Percentiles rank a stretch among this genome's conserved stretches.
Evolutionary conservation across 2,888 invertebrate genomes (phyloP).

Genomic region (Sinopyrophorus schimmeli): DNA sequence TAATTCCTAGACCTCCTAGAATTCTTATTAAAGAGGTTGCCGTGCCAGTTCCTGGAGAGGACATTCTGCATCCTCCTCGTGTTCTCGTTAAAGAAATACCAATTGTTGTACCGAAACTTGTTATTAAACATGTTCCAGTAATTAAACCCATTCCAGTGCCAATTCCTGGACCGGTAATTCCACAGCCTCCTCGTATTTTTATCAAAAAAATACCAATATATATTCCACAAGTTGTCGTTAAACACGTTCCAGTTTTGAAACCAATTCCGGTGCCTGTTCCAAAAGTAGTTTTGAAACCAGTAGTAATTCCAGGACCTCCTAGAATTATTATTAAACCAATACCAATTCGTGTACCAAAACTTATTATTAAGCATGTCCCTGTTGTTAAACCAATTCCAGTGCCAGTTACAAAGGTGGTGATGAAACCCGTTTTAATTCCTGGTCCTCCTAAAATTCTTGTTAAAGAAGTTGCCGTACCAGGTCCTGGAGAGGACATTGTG

Average conservation of each 20-base stretch:
- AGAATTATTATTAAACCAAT: slow-evolving; percentile 12
- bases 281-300: slow-evolving; percentile 7
- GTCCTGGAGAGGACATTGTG: too few relatives aligned
- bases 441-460: slow-evolving; percentile 3
- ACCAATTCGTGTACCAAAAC: slow-evolving; percentile 4
- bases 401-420: not conserved
- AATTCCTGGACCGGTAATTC: slow-evolving; percentile 11
- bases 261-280: too few relatives aligned
- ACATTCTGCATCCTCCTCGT: not conserved
- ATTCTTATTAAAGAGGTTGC: slow-evolving; percentile 1
- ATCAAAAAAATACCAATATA: slow-evolving; percentile 3
- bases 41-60: not conserved
- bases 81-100: slow-evolving; percentile 7
- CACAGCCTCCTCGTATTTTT: slow-evolving; percentile 2
- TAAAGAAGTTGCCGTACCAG: slow-evolving; percentile 3
- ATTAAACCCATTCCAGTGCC: slow-evolving; percentile 15
- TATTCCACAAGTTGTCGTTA: slow-evolving; percentile 3
- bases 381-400: slow-evolving; percentile 6
- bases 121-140: slow-evolving; percentile 12
- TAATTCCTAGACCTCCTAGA: slow-evolving; percentile 6
- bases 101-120: not conserved
- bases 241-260: slow-evolving; percentile 5
- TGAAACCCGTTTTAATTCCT: not conserved
- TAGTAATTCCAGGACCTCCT: slow-evolving; percentile 7
- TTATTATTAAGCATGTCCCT: slow-evolving; percentile 13